phyloP scores from a whole-genome alignment of 1,140 invertebrate genomes.

The Arctopsyche grandis region DNA sequence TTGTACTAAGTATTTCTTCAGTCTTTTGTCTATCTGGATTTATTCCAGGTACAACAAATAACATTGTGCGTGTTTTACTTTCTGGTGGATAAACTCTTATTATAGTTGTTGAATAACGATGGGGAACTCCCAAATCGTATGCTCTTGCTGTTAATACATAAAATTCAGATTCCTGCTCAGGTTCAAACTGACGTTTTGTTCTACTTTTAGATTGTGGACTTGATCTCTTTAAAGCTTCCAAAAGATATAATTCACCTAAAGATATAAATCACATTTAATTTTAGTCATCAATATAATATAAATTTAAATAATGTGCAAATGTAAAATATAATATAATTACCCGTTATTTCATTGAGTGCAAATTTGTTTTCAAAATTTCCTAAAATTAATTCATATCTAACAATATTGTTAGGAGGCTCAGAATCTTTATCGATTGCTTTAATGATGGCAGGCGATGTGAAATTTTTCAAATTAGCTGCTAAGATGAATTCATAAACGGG shows the following conservation, averaged over 20 bases:
- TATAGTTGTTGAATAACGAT: conserved; percentile 72
- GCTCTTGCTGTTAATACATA: conserved; percentile 76
- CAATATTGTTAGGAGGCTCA: conserved; percentile 85
- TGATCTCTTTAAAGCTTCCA: conserved; percentile 65
- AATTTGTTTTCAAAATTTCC: conserved; percentile 86
- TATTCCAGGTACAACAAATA: conserved; percentile 80
- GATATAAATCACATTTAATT: conserved; percentile 50
- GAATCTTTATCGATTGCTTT: conserved; percentile 86
- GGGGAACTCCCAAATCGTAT: conserved; percentile 83
- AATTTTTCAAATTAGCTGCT: conserved; percentile 76
- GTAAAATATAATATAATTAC: too few relatives aligned
- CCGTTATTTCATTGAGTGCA: conserved; percentile 79
- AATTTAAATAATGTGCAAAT: background rate
- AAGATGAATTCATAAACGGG: conserved; percentile 84
- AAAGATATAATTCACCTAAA: conserved; percentile 65
- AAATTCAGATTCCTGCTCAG: conserved; percentile 66
- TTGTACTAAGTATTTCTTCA: conserved; percentile 76
- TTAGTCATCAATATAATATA: background rate
- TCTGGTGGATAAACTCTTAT: conserved; percentile 76
- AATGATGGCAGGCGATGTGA: conserved; percentile 76
- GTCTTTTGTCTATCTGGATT: conserved; percentile 77
- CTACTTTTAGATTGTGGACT: conserved; percentile 59
- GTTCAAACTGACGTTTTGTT: conserved; percentile 63
- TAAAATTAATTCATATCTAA: conserved; percentile 85
- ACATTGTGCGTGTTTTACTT: conserved; percentile 75